Base-by-base conservation (phyloP, 2,113 vertebrate species). In the Sturnira hondurensis region DNA sequence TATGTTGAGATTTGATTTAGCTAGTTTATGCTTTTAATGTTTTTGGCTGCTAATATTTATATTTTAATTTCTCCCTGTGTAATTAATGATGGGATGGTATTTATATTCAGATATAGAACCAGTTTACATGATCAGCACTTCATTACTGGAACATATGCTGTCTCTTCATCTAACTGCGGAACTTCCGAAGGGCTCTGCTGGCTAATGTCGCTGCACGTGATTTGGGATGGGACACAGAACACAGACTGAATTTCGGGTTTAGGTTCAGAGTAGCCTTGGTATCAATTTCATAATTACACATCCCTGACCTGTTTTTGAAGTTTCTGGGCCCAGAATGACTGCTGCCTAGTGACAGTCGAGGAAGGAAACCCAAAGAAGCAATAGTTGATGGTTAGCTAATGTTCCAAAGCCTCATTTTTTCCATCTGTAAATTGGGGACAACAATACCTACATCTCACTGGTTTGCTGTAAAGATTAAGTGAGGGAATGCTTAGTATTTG, bases 1-100 rank as follows among this genome's bases (percentile, higher is more conserved):
- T 85, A 70, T 94, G 86, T 86, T 86, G 68, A 85, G 36, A 89
- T 86, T 33, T 77, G 58, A 92, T 20, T 82, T 89, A 41, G 83
- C 54, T 70, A 70, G 28, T 41, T 74, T 11, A 15, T 52, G 85
- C 10, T 90, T 61, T 81, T 63, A 73, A 86, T 83, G 9, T 68
- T 78, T 85, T 88, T 50, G 45, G 15, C 50, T 19, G 65, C 56
- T 74, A 24, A 67, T 43, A 50, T 95, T 77, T 87, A 56, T 56
- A 28, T 13, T 71, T 81, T 78, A 65, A 84, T 85, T 41, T 95
- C 41, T 84, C 54, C 93, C 28, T 67, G 47, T 78, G 47, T 33
- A 82, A 86, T 74, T 74, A 68, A 41, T 45, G 85, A 86, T 26
- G 82, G 73, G 33, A 58, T 83, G 17, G 80, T 11, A 54, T 50